A percentile compares a stretch with the other conserved stretches of the same genome.
Evolutionary conservation across 2,113 vertebrate genomes (phyloP).

Genomic region (Ursus arctos): DNA sequence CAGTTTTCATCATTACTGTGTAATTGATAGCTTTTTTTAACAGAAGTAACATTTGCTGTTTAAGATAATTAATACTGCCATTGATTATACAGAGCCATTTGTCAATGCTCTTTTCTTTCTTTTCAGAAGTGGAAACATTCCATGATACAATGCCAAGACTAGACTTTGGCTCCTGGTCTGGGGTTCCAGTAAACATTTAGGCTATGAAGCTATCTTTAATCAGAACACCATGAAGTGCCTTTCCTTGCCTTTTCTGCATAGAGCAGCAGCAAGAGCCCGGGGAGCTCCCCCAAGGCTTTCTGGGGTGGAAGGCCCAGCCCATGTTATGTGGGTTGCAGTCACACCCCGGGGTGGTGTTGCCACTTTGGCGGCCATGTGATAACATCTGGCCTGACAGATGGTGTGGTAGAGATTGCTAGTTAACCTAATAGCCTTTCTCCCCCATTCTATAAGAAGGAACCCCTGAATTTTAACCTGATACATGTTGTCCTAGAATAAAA

Average conservation of each 20-base stretch:
- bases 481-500: neutral
- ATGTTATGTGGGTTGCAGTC: neutral
- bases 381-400: neutral
- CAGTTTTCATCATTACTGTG: neutral
- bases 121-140: neutral
- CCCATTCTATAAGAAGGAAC: neutral
- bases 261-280: neutral
- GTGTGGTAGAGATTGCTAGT: neutral
- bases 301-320: neutral
- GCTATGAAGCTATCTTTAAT: slow-evolving; percentile 1
- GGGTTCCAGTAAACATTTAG: neutral
- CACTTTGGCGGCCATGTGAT: neutral
- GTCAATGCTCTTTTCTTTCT: neutral
- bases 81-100: neutral
- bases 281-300: neutral
- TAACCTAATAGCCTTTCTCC: neutral
- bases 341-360: neutral
- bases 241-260: neutral
- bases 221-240: neutral
- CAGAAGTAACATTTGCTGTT: slow-evolving; percentile 2
- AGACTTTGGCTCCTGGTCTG: neutral
- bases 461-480: neutral
- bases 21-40: neutral
- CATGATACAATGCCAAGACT: neutral
- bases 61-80: neutral